phyloP scores from a whole-genome alignment of 2,113 vertebrate species.

The Ctenodactylus gundi region DNA sequence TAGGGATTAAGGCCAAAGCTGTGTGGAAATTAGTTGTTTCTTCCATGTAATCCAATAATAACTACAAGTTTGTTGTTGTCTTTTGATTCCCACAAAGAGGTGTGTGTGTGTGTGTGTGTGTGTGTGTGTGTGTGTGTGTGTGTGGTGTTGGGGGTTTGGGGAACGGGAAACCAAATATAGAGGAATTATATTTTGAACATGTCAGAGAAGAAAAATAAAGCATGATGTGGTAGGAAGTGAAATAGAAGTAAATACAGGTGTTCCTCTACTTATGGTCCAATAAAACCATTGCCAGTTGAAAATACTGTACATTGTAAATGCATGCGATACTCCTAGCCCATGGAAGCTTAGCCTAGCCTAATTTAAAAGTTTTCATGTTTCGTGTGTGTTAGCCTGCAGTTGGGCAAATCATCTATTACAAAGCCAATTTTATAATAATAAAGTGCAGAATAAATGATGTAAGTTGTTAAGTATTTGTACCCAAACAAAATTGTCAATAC shows the following conservation, averaged over 20 bases:
- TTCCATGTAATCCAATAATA: slow-evolving; percentile 54
- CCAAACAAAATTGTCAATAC: neutral
- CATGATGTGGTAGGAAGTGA: neutral
- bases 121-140: neutral
- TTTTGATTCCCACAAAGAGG: slow-evolving; percentile 37
- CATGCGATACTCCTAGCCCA: neutral
- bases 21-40: slow-evolving; percentile 47
- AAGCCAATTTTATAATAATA: neutral
- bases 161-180: neutral
- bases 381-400: neutral
- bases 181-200: slow-evolving; percentile 34
- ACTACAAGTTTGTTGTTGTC: slow-evolving; percentile 9
- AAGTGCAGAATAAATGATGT: neutral
- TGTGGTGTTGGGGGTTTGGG: neutral
- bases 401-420: neutral
- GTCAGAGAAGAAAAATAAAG: neutral
- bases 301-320: neutral
- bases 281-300: neutral
- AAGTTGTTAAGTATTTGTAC: neutral
- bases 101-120: neutral
- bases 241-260: neutral
- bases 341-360: neutral
- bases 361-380: neutral
- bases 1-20: slow-evolving; percentile 14
- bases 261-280: neutral